These are phyloP conservation scores for Xiphorhynchus erythropygius DNA, from an alignment of 2,797 vertebrate species.

Conservation along the genomic window DNA sequence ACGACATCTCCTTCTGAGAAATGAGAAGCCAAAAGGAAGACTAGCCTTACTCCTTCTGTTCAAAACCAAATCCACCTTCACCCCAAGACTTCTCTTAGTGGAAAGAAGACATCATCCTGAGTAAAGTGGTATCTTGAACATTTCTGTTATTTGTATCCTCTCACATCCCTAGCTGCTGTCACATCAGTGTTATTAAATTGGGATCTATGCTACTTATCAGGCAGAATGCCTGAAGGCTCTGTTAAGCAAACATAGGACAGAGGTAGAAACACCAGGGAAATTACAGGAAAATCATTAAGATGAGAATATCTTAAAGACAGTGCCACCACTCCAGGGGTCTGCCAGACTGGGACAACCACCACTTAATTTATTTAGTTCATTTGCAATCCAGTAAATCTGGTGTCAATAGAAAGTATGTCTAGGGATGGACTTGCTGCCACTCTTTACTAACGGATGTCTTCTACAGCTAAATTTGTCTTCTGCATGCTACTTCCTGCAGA, in stretches of 20 bases:
- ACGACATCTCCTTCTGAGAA: background rate
- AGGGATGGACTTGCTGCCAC: background rate
- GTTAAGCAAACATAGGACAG: constrained; percentile 11
- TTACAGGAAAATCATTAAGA: constrained; percentile 51
- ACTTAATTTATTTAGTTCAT: constrained; percentile 41
- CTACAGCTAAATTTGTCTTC: background rate
- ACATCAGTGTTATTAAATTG: background rate
- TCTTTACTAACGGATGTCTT: background rate
- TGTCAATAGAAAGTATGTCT: constrained; percentile 25
- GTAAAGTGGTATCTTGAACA: background rate
- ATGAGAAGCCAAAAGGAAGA: background rate
- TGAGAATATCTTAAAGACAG: constrained; percentile 44
- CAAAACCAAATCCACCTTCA: background rate
- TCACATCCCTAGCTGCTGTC: constrained; percentile 32
- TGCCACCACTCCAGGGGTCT: constrained; percentile 34
- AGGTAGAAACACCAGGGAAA: constrained; percentile 45
- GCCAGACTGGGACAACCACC: background rate
- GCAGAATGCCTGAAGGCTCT: constrained; percentile 45
- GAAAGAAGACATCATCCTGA: background rate
- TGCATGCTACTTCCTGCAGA: background rate
- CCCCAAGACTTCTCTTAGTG: background rate
- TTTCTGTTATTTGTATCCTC: constrained; percentile 6
- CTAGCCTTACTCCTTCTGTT: background rate
- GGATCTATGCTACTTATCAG: constrained; percentile 30
- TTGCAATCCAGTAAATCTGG: constrained; percentile 43